phyloP scores from a whole-genome alignment of 2,797 vertebrate species.

The Ptychobarbus kaznakovi region DNA sequence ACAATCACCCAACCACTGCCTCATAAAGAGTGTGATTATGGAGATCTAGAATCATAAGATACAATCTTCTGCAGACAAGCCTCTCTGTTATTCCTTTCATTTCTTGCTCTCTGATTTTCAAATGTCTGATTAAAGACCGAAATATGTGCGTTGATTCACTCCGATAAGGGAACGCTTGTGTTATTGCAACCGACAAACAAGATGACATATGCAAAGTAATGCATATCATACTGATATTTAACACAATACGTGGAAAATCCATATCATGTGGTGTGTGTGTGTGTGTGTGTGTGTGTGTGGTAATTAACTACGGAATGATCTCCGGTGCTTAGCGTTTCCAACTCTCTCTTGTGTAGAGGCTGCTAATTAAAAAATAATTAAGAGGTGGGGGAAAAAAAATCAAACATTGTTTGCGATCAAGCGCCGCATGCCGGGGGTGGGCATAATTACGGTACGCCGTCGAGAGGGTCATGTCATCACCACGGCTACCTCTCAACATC shows the following conservation, averaged over 20 bases:
- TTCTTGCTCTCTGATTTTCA: slow-evolving; percentile 9
- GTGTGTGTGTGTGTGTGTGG: slow-evolving; percentile 21
- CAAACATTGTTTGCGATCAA: slow-evolving; percentile 58
- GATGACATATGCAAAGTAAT: slow-evolving; percentile 33
- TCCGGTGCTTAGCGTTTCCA: slow-evolving; percentile 47
- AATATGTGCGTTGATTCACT: neutral
- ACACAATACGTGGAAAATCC: slow-evolving; percentile 28
- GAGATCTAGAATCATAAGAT: slow-evolving; percentile 22
- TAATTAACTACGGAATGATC: slow-evolving; percentile 49
- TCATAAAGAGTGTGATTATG: slow-evolving; percentile 38
- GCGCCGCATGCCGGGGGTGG: slow-evolving; percentile 45
- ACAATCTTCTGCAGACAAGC: slow-evolving; percentile 18
- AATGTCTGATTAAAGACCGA: slow-evolving; percentile 32
- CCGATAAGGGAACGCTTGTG: slow-evolving; percentile 14
- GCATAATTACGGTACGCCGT: slow-evolving; percentile 60
- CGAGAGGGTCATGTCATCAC: slow-evolving; percentile 61
- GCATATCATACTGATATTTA: slow-evolving; percentile 39
- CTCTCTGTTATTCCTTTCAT: slow-evolving; percentile 26
- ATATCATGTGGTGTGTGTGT: slow-evolving; percentile 11
- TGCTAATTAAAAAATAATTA: slow-evolving; percentile 60
- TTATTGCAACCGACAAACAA: slow-evolving; percentile 20
- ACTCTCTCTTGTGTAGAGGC: slow-evolving; percentile 45
- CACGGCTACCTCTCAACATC: slow-evolving; percentile 64
- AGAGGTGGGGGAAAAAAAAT: slow-evolving; percentile 43
- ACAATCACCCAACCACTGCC: slow-evolving; percentile 33